These are phyloP conservation scores for Lycophotia porphyrea DNA, from an alignment of 2,888 invertebrate genomes.

Conservation along the genomic window DNA sequence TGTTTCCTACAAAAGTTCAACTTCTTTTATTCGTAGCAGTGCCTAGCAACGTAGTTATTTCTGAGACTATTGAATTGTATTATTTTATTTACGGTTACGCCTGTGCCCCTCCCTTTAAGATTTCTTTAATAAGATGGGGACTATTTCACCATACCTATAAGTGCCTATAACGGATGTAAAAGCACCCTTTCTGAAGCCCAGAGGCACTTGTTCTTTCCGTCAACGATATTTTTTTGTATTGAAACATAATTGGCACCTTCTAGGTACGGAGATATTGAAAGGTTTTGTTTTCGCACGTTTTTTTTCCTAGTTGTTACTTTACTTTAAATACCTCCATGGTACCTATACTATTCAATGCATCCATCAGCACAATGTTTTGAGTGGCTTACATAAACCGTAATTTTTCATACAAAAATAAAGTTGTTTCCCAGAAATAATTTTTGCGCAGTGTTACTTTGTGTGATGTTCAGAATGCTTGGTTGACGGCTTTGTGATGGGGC, in stretches of 20 bases:
- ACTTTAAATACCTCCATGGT: background rate
- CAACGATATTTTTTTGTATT: background rate
- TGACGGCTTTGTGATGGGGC: background rate
- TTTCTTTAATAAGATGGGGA: background rate
- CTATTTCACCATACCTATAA: background rate
- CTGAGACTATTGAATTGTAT: background rate
- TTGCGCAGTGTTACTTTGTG: background rate
- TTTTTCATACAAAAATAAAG: background rate
- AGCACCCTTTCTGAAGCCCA: background rate
- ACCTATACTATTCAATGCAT: background rate
- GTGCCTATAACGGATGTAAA: background rate
- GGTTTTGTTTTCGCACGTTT: background rate
- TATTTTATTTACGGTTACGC: background rate
- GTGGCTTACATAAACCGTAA: background rate
- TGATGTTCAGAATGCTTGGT: background rate
- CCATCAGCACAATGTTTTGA: background rate
- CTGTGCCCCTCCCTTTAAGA: background rate
- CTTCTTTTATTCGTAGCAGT: background rate
- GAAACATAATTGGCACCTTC: background rate
- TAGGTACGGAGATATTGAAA: background rate
- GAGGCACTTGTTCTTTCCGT: background rate
- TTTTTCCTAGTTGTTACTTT: background rate
- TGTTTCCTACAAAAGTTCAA: background rate
- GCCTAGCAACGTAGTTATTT: background rate
- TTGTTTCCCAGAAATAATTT: background rate